Base-by-base conservation (phyloP, 1,140 invertebrate genomes). In the Tenebrio molitor region DNA sequence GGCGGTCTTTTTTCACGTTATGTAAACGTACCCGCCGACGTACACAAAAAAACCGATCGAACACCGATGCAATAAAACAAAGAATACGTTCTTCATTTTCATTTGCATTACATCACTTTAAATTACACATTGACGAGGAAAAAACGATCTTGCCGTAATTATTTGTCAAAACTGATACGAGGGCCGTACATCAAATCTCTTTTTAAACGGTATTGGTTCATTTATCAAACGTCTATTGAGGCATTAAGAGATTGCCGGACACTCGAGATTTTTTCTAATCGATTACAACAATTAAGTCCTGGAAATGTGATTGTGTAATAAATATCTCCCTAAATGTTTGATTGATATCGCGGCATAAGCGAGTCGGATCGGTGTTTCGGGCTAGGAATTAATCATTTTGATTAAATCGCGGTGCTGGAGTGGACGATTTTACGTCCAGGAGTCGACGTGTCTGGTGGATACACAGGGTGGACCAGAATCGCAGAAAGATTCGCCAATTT, bases 151-250 rank as follows among this genome's bases (percentile, higher is more conserved):
- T 33, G 36, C 8, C 21, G 58, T 36, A 62, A 62, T 70, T 70
- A 62, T 62, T 70, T 70, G 46, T 70, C 68, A 70, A 70, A 70
- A 62, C 50, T 58, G 41, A 70, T 70, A 64, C 23, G 17, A 16
- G 16, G n/a, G 15, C 23, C 53, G 58, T 70, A 58, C n/a, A 46
- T 69, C 67, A 69, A 25, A 10, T 66, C 41, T 41, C 33, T 14
- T 66, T 41, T 66, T 66, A 34, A 10, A 16, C 4, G 12, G 42
- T 41, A 63, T 63, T 71, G 34, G 53, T 16, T 4, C 42, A 46
- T 46, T 16, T 3, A 46, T 46, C 16, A 46, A 46, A 15, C 5
- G 12, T 46, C 14, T 15, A 46, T 17, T 17, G 42, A 33, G 36
- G 36, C 36, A 39, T 39, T 39, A 39, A 39, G 12, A 8, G 12